Percentiles rank a stretch among this genome's conserved stretches.
Conservation (phyloP, 2,113 vertebrate species). For the Dicaeum eximium region DNA sequence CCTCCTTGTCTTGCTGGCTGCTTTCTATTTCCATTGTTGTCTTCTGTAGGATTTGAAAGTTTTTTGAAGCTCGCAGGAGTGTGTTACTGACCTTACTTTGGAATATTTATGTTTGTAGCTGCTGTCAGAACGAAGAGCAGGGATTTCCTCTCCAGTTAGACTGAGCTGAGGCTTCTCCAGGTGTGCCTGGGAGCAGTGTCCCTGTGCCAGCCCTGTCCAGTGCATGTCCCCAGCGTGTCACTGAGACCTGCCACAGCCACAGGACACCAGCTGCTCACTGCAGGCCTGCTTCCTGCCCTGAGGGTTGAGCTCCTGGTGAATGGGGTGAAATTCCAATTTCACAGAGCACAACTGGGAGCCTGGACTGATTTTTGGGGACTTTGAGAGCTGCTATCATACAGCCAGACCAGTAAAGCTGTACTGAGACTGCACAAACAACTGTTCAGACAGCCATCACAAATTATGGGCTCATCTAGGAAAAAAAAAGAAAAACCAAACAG, state of each 20-base stretch:
- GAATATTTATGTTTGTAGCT: neutral
- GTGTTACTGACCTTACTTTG: neutral
- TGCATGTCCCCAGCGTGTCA: rapidly evolving
- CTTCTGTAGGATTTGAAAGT: neutral
- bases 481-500: neutral
- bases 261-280: neutral
- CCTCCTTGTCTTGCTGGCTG: neutral
- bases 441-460: neutral
- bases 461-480: neutral
- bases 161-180: neutral
- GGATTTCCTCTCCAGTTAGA: neutral
- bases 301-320: neutral
- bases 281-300: neutral
- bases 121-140: neutral
- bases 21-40: neutral
- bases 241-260: neutral
- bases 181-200: neutral
- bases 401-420: neutral
- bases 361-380: neutral
- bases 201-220: neutral
- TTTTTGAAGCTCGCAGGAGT: neutral
- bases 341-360: neutral
- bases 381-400: neutral
- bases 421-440: neutral
- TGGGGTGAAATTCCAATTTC: neutral